Evolutionary conservation across 2,113 vertebrate genomes (phyloP).

Genomic region (Anhinga anhinga): DNA sequence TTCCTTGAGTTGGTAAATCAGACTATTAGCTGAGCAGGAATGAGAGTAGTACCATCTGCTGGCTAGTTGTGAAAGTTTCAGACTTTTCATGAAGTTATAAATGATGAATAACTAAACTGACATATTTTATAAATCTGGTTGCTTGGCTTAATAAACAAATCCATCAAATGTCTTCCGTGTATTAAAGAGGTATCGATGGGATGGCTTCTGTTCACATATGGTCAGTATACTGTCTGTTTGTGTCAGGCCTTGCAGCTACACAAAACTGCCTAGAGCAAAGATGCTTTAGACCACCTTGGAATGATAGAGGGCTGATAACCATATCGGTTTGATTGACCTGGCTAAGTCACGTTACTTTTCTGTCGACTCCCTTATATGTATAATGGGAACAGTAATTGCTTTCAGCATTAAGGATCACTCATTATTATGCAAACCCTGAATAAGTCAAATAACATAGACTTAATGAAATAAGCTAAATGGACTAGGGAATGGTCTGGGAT

Average conservation of each 20-base stretch:
- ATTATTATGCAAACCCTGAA: background rate
- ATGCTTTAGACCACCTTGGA: background rate
- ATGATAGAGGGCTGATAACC: background rate
- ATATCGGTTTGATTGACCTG: background rate
- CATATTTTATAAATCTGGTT: background rate
- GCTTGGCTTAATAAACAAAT: background rate
- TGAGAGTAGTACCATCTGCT: constrained; percentile 24
- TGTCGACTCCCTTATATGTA: background rate
- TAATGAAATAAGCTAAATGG: background rate
- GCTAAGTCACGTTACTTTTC: background rate
- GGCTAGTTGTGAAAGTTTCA: background rate
- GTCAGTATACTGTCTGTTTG: background rate
- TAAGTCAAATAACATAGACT: background rate
- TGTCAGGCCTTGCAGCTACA: background rate
- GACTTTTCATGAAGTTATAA: background rate
- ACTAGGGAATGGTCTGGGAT: background rate
- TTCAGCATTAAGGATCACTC: background rate
- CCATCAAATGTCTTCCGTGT: background rate
- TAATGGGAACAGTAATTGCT: background rate
- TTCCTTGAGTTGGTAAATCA: background rate
- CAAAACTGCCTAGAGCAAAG: background rate
- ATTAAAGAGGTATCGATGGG: background rate
- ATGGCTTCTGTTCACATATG: background rate
- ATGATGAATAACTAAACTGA: background rate
- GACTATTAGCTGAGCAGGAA: background rate